Percentiles rank a stretch among this genome's conserved stretches.
phyloP scores from a whole-genome alignment of 2,113 vertebrate species.

The Colinus virginianus region DNA sequence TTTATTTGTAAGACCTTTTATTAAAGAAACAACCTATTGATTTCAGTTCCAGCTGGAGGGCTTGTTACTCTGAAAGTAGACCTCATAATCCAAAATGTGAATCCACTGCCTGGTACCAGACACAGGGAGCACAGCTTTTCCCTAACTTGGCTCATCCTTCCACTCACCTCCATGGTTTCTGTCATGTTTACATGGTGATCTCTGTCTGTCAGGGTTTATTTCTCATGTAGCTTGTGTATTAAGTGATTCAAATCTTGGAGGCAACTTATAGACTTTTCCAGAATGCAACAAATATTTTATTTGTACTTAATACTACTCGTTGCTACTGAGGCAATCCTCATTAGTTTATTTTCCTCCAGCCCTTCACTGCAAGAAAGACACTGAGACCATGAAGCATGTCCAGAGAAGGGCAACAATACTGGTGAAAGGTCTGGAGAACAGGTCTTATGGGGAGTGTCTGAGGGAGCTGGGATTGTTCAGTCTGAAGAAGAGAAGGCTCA shows the following conservation, averaged over 20 bases:
- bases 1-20: not conserved
- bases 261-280: not conserved
- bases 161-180: not conserved
- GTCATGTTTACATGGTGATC: not conserved
- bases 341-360: too few species aligned
- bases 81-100: not conserved
- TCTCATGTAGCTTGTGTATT: not conserved
- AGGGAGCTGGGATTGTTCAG: too few species aligned
- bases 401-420: too few species aligned
- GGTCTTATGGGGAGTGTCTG: too few species aligned
- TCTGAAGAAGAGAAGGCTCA: too few species aligned
- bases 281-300: not conserved
- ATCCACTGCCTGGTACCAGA: rapidly evolving
- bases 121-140: not conserved
- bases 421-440: too few species aligned
- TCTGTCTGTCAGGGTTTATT: not conserved
- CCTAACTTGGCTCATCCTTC: not conserved
- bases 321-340: too few species aligned
- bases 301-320: not conserved
- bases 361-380: too few species aligned
- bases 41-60: not conserved
- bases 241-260: not conserved
- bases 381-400: too few species aligned
- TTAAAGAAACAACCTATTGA: not conserved
- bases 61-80: not conserved